phyloP scores from a whole-genome alignment of 1,140 invertebrate species.

The Zaprionus africanus region DNA sequence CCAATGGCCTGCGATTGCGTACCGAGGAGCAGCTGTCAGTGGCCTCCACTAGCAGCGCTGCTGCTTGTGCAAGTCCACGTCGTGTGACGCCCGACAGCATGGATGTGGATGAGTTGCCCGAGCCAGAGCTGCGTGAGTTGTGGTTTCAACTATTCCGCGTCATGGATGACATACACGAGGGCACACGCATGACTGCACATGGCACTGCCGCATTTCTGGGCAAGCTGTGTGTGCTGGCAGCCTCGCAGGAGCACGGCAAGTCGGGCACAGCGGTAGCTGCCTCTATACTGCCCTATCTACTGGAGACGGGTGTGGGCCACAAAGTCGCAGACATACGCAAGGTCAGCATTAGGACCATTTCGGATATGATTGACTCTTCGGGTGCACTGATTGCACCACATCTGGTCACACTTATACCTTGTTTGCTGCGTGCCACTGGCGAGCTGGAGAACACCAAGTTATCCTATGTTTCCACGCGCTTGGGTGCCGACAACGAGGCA shows the following conservation, averaged over 20 bases:
- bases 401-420: slow-evolving; percentile 91
- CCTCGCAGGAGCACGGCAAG: slow-evolving; percentile 91
- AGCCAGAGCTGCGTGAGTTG: slow-evolving; percentile 88
- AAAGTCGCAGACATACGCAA: slow-evolving; percentile 91
- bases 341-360: slow-evolving; percentile 93
- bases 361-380: slow-evolving; percentile 92
- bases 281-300: slow-evolving; percentile 91
- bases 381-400: slow-evolving; percentile 92
- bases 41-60: background rate
- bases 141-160: slow-evolving; percentile 94
- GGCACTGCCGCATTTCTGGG: slow-evolving; percentile 91
- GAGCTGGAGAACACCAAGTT: slow-evolving; percentile 92
- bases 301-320: slow-evolving; percentile 92
- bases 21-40: slow-evolving; percentile 53
- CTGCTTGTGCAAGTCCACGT: background rate
- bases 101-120: slow-evolving; percentile 74
- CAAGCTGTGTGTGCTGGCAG: slow-evolving; percentile 92
- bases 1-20: slow-evolving; percentile 81
- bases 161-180: slow-evolving; percentile 97
- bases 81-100: slow-evolving; percentile 34
- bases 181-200: slow-evolving; percentile 92
- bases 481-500: slow-evolving; percentile 87
- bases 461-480: slow-evolving; percentile 91
- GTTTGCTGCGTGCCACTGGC: slow-evolving; percentile 92
- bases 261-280: slow-evolving; percentile 90